These are phyloP conservation scores for Epinephelus moara DNA, from an alignment of 2,113 vertebrate species.

Conservation along the genomic window DNA sequence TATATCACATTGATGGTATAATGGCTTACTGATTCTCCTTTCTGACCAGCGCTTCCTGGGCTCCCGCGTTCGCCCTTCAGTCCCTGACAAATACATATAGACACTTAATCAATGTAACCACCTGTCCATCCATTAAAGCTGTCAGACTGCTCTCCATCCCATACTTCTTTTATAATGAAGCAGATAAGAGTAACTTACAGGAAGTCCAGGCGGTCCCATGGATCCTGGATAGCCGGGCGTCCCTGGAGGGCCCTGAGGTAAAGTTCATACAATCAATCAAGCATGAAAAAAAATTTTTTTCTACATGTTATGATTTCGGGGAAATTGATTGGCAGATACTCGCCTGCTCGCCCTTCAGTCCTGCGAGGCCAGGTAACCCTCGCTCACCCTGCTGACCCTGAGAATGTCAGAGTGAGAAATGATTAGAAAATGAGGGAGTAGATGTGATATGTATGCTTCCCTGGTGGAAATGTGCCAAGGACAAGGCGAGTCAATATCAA, in stretches of 20 bases:
- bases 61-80: slow-evolving; percentile 93
- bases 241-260: slow-evolving; percentile 89
- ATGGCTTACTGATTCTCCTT: slow-evolving; percentile 92
- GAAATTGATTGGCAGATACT: slow-evolving; percentile 61
- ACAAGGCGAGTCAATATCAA: slow-evolving; percentile 52
- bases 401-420: slow-evolving; percentile 20
- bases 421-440: slow-evolving; percentile 55
- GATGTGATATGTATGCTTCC: slow-evolving; percentile 21
- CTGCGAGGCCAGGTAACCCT: slow-evolving; percentile 85
- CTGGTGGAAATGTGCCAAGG: slow-evolving; percentile 49
- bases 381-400: slow-evolving; percentile 95
- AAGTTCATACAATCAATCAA: slow-evolving; percentile 55
- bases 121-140: slow-evolving; percentile 17
- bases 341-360: slow-evolving; percentile 94
- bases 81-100: slow-evolving; percentile 83
- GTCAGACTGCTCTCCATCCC: slow-evolving; percentile 28
- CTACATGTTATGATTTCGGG: slow-evolving; percentile 1
- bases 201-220: slow-evolving; percentile 91
- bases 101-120: slow-evolving; percentile 18
- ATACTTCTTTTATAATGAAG: slow-evolving; percentile 37
- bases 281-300: slow-evolving; percentile 27
- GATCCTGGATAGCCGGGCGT: slow-evolving; percentile 91
- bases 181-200: slow-evolving; percentile 83
- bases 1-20: not conserved
- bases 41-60: slow-evolving; percentile 86